Base-by-base conservation (phyloP, 1,140 invertebrate species). In the Stratiolaelaps scimitus region DNA sequence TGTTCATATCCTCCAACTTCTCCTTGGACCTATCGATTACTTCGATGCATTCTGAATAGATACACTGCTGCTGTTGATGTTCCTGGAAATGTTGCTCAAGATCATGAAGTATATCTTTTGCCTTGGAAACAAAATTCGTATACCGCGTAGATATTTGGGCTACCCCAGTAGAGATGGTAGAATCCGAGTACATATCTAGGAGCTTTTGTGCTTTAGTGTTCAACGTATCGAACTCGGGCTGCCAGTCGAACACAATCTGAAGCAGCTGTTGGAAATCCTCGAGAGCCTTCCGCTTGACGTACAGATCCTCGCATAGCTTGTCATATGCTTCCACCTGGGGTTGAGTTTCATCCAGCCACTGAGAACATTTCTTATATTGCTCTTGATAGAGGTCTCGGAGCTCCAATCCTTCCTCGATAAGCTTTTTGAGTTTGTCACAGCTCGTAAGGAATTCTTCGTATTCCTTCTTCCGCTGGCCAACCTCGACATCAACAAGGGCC, bases 371-470 rank as follows among this genome's bases (percentile, higher is more conserved):
- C 71, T 84, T 83, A 72, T 90, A 90, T 71, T 92, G 88, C 74
- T 93, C 89, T 77, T 94, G 89, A 73, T 93, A 94, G 76, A 95
- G 89, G 19, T 87, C 88, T 91, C 91, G 94, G 76, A 92, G 90
- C 0, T 91, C 88, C 72, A 94, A 88, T 68, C 87, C 89, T 66
- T 84, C 80, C 78, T 95, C 90, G 5, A 96, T 79, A 28, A 89
- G 79, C 68, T 81, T 81, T 77, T 92, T 92, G 0, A 86, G 86
- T 70, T 83, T 84, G 67, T 82, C 84, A 2, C 92, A 48, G 48
- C 69, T 69, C 47, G 70, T 71, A 68, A 71, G 70, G 65, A 72
- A 73, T 17, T 71, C 46, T 48, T 76, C 74, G 68, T 75, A 76
- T 67, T 77, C 74, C 74, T 91, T 89, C 77, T 92, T 88, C 68